phyloP scores from a whole-genome alignment of 2,888 invertebrate genomes.

The Drepanosiphum platanoidis region DNA sequence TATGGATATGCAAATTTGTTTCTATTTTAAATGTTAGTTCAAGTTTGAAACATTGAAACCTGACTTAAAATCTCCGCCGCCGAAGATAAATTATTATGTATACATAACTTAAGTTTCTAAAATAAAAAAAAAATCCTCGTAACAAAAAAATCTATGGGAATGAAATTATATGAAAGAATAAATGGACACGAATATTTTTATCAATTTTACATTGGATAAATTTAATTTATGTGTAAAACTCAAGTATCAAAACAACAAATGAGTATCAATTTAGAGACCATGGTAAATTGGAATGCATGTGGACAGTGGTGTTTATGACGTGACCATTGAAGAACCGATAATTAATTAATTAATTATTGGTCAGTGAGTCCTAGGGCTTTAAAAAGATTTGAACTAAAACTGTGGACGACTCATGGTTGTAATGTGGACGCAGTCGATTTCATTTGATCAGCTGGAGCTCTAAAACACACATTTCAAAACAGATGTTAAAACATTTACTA shows the following conservation, averaged over 20 bases:
- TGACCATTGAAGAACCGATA: conserved; percentile 18
- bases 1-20: no score
- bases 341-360: background rate
- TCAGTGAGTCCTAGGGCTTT: background rate
- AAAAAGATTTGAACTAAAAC: background rate
- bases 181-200: background rate
- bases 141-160: background rate
- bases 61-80: no score
- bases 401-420: conserved; percentile 32
- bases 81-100: background rate
- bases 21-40: no score
- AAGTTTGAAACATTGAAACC: no score
- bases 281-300: conserved; percentile 46
- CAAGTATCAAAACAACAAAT: conserved; percentile 13
- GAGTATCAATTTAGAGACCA: conserved; percentile 48
- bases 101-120: background rate
- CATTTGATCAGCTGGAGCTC: conserved; percentile 85
- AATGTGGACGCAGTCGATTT: conserved; percentile 65
- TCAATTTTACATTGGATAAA: background rate
- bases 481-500: conserved; percentile 16
- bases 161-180: background rate
- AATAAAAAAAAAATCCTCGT: background rate
- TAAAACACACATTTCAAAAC: conserved; percentile 67
- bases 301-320: background rate
- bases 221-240: background rate